phyloP scores from a whole-genome alignment of 1,140 invertebrate species.

The Drosophila watanabei region DNA sequence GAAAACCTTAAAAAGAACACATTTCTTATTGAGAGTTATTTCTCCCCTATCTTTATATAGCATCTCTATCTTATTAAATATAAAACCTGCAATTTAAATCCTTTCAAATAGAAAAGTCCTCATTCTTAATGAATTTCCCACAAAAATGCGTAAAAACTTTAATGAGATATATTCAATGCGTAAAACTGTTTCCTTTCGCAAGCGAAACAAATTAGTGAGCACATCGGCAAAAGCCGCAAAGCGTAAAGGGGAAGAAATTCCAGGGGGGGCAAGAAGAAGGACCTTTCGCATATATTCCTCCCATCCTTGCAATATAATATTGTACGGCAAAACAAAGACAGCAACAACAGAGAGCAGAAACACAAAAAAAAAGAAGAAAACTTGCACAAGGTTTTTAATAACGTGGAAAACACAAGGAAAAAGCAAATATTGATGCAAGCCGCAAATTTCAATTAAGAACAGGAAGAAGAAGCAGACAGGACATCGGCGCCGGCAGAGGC shows the following conservation, averaged over 20 bases:
- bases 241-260: background rate
- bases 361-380: slow-evolving; percentile 59
- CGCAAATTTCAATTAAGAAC: slow-evolving; percentile 85
- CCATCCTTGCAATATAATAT: slow-evolving; percentile 53
- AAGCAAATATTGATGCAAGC: slow-evolving; percentile 85
- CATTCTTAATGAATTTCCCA: slow-evolving; percentile 10
- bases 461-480: slow-evolving; percentile 75
- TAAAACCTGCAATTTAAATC: background rate
- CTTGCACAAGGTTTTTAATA: slow-evolving; percentile 84
- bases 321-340: slow-evolving; percentile 47
- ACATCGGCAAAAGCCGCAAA: slow-evolving; percentile 21
- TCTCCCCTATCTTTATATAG: no score
- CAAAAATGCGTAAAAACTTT: slow-evolving; percentile 10
- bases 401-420: slow-evolving; percentile 85
- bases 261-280: slow-evolving; percentile 1
- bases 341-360: slow-evolving; percentile 24
- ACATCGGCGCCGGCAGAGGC: slow-evolving; percentile 31
- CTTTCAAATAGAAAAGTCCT: background rate
- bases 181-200: slow-evolving; percentile 15
- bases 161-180: slow-evolving; percentile 15
- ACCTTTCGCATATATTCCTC: slow-evolving; percentile 19
- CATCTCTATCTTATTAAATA: no score
- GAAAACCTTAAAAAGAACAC: background rate
- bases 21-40: no score
- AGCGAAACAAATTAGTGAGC: slow-evolving; percentile 38